Conservation (phyloP, 2,888 invertebrate genomes). For the Hypercompe scribonia region DNA sequence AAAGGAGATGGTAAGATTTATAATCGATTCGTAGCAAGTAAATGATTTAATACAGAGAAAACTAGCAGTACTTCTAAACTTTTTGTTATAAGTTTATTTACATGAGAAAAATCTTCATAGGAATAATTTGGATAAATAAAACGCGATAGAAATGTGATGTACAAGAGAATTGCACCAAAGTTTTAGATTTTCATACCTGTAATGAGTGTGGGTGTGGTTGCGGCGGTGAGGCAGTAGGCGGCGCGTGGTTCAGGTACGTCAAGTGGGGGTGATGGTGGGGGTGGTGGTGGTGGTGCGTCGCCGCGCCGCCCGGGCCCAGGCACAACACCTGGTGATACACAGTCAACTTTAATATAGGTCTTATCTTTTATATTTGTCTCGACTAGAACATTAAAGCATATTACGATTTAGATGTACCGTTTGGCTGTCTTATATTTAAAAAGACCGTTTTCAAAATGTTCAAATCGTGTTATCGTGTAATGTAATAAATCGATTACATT, state of each 20-base stretch:
- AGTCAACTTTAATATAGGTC: not conserved
- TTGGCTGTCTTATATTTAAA: too few species aligned
- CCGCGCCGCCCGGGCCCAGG: slow-evolving; percentile 69
- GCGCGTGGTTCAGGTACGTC: slow-evolving; percentile 82
- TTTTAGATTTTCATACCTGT: slow-evolving; percentile 56
- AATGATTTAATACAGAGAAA: not conserved
- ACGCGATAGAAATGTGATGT: not conserved
- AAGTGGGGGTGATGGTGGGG: slow-evolving; percentile 83
- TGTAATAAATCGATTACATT: too few species aligned
- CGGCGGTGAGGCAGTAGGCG: slow-evolving; percentile 78
- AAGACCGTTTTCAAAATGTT: too few species aligned
- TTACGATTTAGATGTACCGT: too few species aligned
- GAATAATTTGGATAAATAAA: not conserved
- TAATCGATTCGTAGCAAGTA: not conserved
- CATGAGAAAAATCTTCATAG: not conserved
- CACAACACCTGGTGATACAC: slow-evolving; percentile 71
- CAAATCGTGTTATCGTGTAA: too few species aligned
- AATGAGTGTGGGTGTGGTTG: slow-evolving; percentile 74
- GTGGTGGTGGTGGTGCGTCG: slow-evolving; percentile 76
- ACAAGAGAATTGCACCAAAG: not conserved
- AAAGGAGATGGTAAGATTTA: not conserved
- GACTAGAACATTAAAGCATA: too few species aligned
- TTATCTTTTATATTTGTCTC: too few species aligned
- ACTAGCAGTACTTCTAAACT: not conserved
- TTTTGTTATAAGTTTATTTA: not conserved